Percentiles rank a stretch among this genome's conserved stretches.
These are phyloP conservation scores for Amphiprion ocellaris DNA, from an alignment of 2,113 vertebrate species.

Conservation along the genomic window DNA sequence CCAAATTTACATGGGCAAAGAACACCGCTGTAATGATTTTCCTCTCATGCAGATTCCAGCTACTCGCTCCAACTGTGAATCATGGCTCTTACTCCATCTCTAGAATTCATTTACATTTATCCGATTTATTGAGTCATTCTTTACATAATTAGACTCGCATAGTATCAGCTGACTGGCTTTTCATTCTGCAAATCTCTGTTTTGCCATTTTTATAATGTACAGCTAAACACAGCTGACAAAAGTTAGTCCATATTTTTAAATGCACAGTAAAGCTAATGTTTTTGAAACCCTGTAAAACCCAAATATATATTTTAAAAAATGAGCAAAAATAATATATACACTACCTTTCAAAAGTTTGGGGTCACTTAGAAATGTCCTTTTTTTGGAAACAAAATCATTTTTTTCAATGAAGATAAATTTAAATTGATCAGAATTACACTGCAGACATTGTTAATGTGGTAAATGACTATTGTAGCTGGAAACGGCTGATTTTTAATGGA, in stretches of 20 bases:
- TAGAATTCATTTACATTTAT: slow-evolving; percentile 21
- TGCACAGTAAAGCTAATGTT: background rate
- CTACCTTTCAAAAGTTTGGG: too few species aligned
- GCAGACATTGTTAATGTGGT: too few species aligned
- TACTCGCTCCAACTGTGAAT: slow-evolving; percentile 3
- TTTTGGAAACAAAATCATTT: too few species aligned
- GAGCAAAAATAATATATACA: too few species aligned
- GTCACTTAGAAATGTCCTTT: too few species aligned
- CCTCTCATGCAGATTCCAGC: background rate
- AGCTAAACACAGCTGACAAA: background rate
- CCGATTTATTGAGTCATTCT: slow-evolving; percentile 10
- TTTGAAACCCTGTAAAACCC: background rate
- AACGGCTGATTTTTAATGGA: too few species aligned
- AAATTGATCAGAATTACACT: too few species aligned
- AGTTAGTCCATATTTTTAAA: background rate
- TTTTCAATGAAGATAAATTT: too few species aligned
- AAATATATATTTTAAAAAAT: too few species aligned
- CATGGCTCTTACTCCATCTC: background rate
- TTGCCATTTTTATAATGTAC: background rate
- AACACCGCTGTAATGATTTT: slow-evolving; percentile 34
- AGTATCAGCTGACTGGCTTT: background rate
- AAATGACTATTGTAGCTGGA: too few species aligned
- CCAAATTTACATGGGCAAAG: slow-evolving; percentile 16
- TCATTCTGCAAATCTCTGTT: background rate
- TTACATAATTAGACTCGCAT: background rate